Evolutionary conservation across 2,888 invertebrate species (phyloP).

Genomic region (Osmoderma eremita): DNA sequence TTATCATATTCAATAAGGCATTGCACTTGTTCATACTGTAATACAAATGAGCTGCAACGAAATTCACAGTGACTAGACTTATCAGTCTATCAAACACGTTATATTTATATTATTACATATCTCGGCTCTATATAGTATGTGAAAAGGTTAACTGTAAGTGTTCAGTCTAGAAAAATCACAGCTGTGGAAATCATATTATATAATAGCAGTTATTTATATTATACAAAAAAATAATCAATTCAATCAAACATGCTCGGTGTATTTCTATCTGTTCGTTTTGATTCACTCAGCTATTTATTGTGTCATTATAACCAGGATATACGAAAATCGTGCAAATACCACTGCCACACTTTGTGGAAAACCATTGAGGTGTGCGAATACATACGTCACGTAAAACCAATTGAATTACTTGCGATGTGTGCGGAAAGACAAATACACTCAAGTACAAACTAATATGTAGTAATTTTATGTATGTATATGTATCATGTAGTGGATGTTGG

Average conservation of each 20-base stretch:
- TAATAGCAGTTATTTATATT: conserved; percentile 12
- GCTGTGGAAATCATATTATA: conserved; percentile 64
- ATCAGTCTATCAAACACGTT: conserved; percentile 57
- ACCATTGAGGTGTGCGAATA: conserved; percentile 53
- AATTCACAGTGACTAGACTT: conserved; percentile 56
- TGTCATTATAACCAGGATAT: conserved; percentile 50
- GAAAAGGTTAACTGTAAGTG: conserved; percentile 54
- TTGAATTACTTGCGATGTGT: conserved; percentile 52
- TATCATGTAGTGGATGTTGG: conserved; percentile 18
- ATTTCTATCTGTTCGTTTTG: background rate
- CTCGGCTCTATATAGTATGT: conserved; percentile 51
- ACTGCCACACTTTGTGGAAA: conserved; percentile 47
- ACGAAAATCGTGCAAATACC: conserved; percentile 54
- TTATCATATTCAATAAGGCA: conserved; percentile 46
- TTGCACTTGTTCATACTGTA: conserved; percentile 54
- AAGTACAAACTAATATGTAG: conserved; percentile 41
- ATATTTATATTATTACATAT: conserved; percentile 47
- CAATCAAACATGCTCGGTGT: conserved; percentile 35
- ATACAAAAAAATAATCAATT: conserved; percentile 36
- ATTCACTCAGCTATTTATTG: conserved; percentile 18
- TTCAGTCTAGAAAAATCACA: conserved; percentile 77
- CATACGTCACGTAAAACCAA: conserved; percentile 4
- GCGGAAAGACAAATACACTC: conserved; percentile 54
- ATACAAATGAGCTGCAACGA: conserved; percentile 54
- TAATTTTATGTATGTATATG: conserved; percentile 31